A percentile compares a stretch with the other conserved stretches of the same genome.
These are phyloP conservation scores for Ichneumoninae sp. DNA, from an alignment of 2,888 invertebrate genomes.

Conservation along the genomic window DNA sequence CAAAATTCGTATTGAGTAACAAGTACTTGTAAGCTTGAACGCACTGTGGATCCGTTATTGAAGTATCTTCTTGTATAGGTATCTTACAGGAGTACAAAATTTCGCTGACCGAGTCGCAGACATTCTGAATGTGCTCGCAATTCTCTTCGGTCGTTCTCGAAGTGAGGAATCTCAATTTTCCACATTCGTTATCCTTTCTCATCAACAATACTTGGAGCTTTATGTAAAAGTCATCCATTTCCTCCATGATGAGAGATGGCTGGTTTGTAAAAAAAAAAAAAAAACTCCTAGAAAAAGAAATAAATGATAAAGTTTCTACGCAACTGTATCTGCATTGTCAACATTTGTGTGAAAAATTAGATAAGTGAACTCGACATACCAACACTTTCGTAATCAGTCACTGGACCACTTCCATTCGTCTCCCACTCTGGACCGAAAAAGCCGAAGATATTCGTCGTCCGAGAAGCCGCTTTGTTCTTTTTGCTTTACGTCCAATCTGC, in stretches of 20 bases:
- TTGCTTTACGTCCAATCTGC: not conserved
- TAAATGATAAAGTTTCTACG: not conserved
- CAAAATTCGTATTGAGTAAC: conserved; percentile 78
- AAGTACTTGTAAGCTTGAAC: conserved; percentile 75
- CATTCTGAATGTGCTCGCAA: conserved; percentile 64
- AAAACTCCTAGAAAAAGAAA: not conserved
- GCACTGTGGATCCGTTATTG: conserved; percentile 55
- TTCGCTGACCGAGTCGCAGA: conserved; percentile 67
- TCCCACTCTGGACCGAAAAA: conserved; percentile 32
- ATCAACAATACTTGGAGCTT: conserved; percentile 71
- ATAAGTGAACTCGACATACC: conserved; percentile 26
- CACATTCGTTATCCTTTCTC: conserved; percentile 70
- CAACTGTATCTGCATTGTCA: not conserved
- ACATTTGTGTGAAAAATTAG: not conserved
- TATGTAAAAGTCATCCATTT: conserved; percentile 70
- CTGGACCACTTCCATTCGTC: conserved; percentile 19
- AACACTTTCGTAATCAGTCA: conserved; percentile 25
- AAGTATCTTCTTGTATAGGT: conserved; percentile 49
- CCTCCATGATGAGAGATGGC: conserved; percentile 50
- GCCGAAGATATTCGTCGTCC: not conserved
- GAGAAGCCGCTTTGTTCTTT: conserved; percentile 1
- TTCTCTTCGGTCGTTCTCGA: conserved; percentile 74
- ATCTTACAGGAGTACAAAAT: conserved; percentile 61
- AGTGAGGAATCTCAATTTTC: conserved; percentile 70
- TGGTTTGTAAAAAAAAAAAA: not conserved